Base-by-base conservation (phyloP, 2,797 vertebrate genomes). In the Synanceia verrucosa region DNA sequence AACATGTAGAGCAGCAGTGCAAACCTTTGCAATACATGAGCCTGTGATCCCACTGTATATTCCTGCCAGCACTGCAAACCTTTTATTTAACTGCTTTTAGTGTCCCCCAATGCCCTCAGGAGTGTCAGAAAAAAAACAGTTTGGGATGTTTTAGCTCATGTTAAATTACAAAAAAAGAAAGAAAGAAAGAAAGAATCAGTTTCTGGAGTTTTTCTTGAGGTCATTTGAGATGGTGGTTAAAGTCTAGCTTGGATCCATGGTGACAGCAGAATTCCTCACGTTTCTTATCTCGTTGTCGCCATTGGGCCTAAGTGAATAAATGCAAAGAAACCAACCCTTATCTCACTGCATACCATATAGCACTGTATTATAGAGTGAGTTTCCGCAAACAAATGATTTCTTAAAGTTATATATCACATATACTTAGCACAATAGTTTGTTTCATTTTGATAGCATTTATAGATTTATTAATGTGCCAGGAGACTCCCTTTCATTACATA, bases 251-350 rank as follows among this genome's bases (percentile, higher is more conserved):
- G 90, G 88, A 82, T 93, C 92, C 91, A 70, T 92, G 91, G 85
- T 91, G 91, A 91, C 91, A 91, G 92, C 91, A 93, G 91, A 92
- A 91, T 91, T 91, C 92, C 90, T 93, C 91, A 91, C 90, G 91
- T 91, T 91, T 93, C 92, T 91, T 93, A 91, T 92, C 92, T 92
- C 76, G 89, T 89, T 91, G 89, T 88, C 90, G 89, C 90, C 90
- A 91, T 90, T 91, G 89, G 90, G 92, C 91, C 91, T 93, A 91
- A 88, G 83, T 92, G 91, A 91, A 92, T 91, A 92, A 92, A 93
- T 85, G 90, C 91, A 93, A 89, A 90, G 63, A 90, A 87, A 91
- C 88, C 85, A 92, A 87, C 89, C 87, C 87, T 91, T 92, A 92
- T 91, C 85, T 88, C 79, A 70, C 73, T 83, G 84, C 70, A 82